Percentiles rank a stretch among this genome's conserved stretches.
Evolutionary conservation across 2,113 vertebrate genomes (phyloP).

Genomic region (Dasyurus viverrinus): DNA sequence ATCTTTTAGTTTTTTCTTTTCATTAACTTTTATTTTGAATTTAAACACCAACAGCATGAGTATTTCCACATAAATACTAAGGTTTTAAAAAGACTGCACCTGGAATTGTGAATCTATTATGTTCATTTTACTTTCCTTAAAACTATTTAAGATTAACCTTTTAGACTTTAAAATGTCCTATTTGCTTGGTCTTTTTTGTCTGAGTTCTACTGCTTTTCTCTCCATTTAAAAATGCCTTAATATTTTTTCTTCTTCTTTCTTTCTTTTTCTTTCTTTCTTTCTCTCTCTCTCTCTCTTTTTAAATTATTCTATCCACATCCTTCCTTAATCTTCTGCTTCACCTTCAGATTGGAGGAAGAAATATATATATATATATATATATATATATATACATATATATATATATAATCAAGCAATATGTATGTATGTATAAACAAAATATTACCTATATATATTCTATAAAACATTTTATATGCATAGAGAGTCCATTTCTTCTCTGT

Average conservation of each 20-base stretch:
- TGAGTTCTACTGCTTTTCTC: not conserved
- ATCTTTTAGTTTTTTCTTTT: not conserved
- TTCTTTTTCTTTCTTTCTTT: too few relatives aligned
- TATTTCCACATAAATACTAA: not conserved
- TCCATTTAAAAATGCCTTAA: not conserved
- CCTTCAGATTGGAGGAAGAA: not conserved
- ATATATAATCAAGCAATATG: not conserved
- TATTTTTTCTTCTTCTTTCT: not conserved
- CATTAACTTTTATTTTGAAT: not conserved
- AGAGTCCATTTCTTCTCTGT: not conserved
- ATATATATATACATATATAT: too few relatives aligned
- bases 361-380: not conserved
- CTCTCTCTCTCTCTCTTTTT: too few relatives aligned
- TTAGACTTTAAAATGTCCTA: not conserved
- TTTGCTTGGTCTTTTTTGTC: not conserved
- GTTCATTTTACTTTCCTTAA: not conserved
- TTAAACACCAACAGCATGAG: not conserved
- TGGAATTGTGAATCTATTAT: not conserved
- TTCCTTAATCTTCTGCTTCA: not conserved
- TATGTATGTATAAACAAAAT: too few relatives aligned
- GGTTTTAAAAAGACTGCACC: not conserved
- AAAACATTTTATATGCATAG: not conserved
- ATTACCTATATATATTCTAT: not conserved
- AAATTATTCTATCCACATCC: not conserved
- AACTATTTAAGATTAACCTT: not conserved